Conservation (phyloP, 2,113 vertebrate species). For the Protobothrops mucrosquamatus region DNA sequence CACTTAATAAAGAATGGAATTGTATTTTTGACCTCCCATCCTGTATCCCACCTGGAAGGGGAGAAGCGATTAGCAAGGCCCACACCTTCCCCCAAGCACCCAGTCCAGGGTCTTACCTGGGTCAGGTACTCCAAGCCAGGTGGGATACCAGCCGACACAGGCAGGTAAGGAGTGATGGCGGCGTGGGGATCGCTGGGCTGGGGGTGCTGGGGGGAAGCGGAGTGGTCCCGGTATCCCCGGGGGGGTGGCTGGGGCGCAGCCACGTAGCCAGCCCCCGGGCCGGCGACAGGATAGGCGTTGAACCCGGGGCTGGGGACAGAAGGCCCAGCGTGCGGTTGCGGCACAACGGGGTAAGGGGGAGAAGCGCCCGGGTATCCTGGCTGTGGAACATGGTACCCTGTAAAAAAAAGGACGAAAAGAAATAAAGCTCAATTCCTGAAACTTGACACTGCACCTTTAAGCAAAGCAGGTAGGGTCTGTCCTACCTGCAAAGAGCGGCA, state of each 20-base stretch:
- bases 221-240: constrained; percentile 38
- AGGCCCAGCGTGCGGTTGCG: constrained; percentile 34
- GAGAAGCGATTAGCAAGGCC: too few relatives aligned
- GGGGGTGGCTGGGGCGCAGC: constrained; percentile 60
- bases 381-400: constrained; percentile 68
- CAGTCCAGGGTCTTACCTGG: background rate
- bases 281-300: constrained; percentile 20
- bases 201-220: background rate
- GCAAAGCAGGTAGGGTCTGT: background rate
- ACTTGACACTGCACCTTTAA: background rate
- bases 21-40: too few relatives aligned
- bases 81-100: background rate
- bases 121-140: background rate
- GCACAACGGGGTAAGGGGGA: constrained; percentile 58
- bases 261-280: background rate
- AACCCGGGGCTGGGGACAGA: constrained; percentile 45
- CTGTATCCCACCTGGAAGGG: too few relatives aligned
- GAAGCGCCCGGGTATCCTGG: constrained; percentile 36
- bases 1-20: too few relatives aligned
- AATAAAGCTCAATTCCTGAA: background rate
- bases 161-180: background rate
- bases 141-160: background rate
- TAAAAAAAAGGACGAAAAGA: background rate
- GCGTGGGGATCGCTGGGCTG: constrained; percentile 1
- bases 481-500: background rate